Evolutionary conservation across 2,888 invertebrate genomes (phyloP), one percentile per base, ranked within the genome.

Genomic region (Oscheius myriophilus): DNA sequence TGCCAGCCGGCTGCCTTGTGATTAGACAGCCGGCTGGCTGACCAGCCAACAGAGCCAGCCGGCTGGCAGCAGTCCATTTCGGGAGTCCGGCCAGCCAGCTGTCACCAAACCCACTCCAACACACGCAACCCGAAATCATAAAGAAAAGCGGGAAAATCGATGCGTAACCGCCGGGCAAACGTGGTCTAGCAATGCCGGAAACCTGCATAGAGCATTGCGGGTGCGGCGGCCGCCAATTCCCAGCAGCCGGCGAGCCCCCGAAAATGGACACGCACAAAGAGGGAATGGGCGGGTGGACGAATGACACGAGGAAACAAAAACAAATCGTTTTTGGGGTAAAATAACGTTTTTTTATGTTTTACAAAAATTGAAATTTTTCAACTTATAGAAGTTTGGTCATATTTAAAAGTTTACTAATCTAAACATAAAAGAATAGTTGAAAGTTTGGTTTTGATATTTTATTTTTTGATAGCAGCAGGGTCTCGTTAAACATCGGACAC

Each of bases 171-270:
- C 42, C 53, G 51, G 61, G 45, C 43, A 61, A 61, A 61, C 46
- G 61, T 61, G 61, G 61, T 61, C 61, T 61, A 49, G 61, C 61
- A 61, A 69, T 41, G 68, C 55, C 55, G 63, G 68, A 69, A 69
- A 69, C 55, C 51, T 25, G 39, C 42, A 55, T 52, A 69, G 52
- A 23, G 67, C 58, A 58, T 25, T 41, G 16, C 42, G 45, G 23
- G 55, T 23, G 51, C 23, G 51, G 25, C 25, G 51, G 25, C 33
- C 33, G 33, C 33, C 33, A 33, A 33, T 33, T 33, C 33, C 33
- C 33, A n/a, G n/a, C n/a, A 49, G 25, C 25, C 51, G 51, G 23
- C 23, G n/a, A 18, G 12, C n/a, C 51, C 21, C 25, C 25, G 21
- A 23, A 51, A 51, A 51, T 46, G n/a, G 21, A 46, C 18, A 21